Evolutionary conservation across 2,113 vertebrate species (phyloP).

Genomic region (Spea multiplicata): DNA sequence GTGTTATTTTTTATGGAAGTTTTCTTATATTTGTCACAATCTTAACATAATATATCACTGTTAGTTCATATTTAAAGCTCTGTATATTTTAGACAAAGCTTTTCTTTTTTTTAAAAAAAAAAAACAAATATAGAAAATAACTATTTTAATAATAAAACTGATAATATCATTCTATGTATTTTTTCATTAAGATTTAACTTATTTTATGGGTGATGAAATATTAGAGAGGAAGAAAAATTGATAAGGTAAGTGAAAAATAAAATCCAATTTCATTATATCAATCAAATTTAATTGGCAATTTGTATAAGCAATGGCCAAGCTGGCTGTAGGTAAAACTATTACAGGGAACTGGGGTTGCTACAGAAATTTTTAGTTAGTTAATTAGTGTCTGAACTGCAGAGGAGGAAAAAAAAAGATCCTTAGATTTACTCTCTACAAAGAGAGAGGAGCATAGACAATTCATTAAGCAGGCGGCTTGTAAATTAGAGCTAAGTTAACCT

Average conservation of each 20-base stretch:
- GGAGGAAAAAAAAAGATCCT: constrained; percentile 71
- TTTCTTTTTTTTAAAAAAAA: background rate
- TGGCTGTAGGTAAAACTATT: constrained; percentile 85
- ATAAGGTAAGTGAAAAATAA: constrained; percentile 75
- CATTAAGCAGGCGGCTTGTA: constrained; percentile 86
- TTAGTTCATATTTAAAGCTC: background rate
- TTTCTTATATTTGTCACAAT: constrained; percentile 18
- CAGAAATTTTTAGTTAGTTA: constrained; percentile 84
- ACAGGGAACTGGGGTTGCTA: constrained; percentile 75
- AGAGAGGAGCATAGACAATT: constrained; percentile 88
- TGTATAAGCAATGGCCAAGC: constrained; percentile 81
- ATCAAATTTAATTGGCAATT: constrained; percentile 90
- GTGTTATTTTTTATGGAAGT: constrained; percentile 62
- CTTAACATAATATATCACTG: constrained; percentile 9
- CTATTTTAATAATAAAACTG: too few species aligned
- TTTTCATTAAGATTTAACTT: constrained; percentile 36
- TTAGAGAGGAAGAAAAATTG: constrained; percentile 39
- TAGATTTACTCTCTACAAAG: constrained; percentile 87
- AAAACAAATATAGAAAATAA: background rate
- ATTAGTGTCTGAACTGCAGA: constrained; percentile 83
- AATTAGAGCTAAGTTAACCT: constrained; percentile 90
- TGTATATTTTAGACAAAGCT: background rate
- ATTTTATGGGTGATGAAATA: constrained; percentile 39
- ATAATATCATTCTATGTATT: constrained; percentile 4
- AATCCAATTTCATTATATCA: constrained; percentile 84